phyloP scores from a whole-genome alignment of 2,888 invertebrate genomes.

The Heteromyza rotundicornis region DNA sequence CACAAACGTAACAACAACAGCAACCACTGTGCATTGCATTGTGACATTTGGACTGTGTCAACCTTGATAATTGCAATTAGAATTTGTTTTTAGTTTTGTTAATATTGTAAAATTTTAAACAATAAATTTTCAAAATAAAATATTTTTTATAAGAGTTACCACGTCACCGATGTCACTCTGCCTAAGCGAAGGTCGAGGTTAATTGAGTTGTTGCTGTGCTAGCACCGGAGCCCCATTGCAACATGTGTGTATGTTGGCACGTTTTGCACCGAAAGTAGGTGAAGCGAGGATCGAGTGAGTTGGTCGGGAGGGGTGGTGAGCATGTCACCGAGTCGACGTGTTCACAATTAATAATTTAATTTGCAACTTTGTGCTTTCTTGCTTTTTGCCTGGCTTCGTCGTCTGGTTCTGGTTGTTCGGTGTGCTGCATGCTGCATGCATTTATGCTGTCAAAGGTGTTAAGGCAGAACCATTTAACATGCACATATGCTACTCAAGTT shows the following conservation, averaged over 20 bases:
- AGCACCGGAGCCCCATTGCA: conserved; percentile 38
- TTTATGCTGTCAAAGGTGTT: background rate
- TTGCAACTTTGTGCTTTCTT: background rate
- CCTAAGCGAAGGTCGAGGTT: conserved; percentile 56
- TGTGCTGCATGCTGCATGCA: background rate
- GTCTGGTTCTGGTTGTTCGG: no score
- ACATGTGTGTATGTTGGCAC: conserved; percentile 24
- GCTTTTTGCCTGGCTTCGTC: no score
- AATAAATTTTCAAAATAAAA: background rate
- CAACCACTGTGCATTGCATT: conserved; percentile 43
- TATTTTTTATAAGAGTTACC: background rate
- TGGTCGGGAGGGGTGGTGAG: no score
- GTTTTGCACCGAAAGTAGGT: no score
- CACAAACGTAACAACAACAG: conserved; percentile 34
- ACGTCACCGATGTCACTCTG: conserved; percentile 44
- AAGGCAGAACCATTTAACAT: background rate
- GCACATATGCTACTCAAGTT: background rate
- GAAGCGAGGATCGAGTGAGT: no score
- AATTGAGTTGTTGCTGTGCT: conserved; percentile 51
- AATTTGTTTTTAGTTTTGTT: background rate
- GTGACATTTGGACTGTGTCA: background rate
- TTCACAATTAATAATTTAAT: background rate
- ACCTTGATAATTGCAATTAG: background rate
- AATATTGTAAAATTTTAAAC: background rate
- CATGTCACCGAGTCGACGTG: background rate